Evolutionary conservation across 2,888 invertebrate species (phyloP).

Genomic region (Scaptomyza parva): DNA sequence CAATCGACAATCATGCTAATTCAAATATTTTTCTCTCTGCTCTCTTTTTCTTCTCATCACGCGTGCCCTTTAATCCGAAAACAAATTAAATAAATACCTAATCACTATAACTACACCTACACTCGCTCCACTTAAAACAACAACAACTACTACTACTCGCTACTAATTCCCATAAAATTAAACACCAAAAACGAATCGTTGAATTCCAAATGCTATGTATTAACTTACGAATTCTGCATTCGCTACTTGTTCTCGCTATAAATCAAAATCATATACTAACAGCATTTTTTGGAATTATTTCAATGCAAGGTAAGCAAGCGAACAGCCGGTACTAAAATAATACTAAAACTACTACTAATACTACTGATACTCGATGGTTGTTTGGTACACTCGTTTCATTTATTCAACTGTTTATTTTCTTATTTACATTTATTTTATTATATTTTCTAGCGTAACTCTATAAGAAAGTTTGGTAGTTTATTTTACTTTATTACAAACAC

Average conservation of each 20-base stretch:
- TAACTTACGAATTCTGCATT: conserved; percentile 50
- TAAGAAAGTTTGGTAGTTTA: conserved; percentile 88
- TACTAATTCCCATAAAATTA: conserved; percentile 51
- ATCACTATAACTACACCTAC: conserved; percentile 53
- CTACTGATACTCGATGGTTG: conserved; percentile 80
- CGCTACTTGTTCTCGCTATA: conserved; percentile 54
- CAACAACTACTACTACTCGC: conserved; percentile 53
- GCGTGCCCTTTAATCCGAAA: conserved; percentile 71
- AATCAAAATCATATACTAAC: conserved; percentile 84
- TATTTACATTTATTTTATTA: conserved; percentile 62
- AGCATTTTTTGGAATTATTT: conserved; percentile 99
- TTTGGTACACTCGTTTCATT: conserved; percentile 75
- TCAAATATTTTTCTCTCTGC: conserved; percentile 81
- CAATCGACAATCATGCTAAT: conserved; percentile 76
- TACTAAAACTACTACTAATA: conserved; percentile 67
- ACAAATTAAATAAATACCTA: conserved; percentile 41
- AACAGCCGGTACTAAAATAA: conserved; percentile 75
- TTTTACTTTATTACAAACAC: conserved; percentile 32
- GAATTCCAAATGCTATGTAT: conserved; percentile 69
- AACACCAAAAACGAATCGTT: conserved; percentile 24
- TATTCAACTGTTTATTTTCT: conserved; percentile 26
- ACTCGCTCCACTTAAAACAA: conserved; percentile 44
- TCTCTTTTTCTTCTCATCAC: conserved; percentile 82
- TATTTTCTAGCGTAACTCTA: conserved; percentile 50
- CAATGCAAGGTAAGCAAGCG: conserved; percentile 97